A percentile compares a stretch with the other conserved stretches of the same genome.
Conservation (phyloP, 2,888 invertebrate genomes). For the Drosophila paranaensis region DNA sequence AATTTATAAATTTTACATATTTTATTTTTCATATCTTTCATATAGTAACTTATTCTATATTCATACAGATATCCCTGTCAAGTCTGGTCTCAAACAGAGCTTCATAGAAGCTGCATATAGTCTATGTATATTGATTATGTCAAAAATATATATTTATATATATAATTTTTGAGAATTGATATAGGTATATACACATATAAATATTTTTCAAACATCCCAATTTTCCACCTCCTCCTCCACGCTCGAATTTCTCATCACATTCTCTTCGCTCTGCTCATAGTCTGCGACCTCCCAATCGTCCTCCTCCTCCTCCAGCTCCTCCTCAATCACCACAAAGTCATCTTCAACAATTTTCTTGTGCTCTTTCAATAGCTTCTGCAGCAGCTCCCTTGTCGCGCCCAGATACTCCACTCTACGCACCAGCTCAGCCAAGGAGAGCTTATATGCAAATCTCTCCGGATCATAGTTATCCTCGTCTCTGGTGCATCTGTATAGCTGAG, state of each 20-base stretch:
- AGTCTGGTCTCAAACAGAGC: neutral
- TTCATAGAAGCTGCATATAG: neutral
- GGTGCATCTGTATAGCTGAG: conserved; percentile 80
- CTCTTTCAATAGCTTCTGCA: conserved; percentile 39
- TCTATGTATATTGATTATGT: no score
- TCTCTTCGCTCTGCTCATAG: neutral
- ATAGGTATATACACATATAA: neutral
- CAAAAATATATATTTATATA: neutral
- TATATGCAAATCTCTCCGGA: conserved; percentile 70
- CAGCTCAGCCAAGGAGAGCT: conserved; percentile 70
- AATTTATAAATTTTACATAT: neutral
- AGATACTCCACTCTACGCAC: conserved; percentile 34
- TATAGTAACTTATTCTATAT: neutral
- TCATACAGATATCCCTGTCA: neutral
- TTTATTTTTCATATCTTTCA: neutral
- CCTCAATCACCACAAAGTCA: conserved; percentile 49
- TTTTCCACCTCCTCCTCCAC: conserved; percentile 20
- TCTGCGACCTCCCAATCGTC: neutral
- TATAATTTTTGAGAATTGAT: neutral
- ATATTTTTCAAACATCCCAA: conserved; percentile 49
- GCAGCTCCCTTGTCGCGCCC: conserved; percentile 46
- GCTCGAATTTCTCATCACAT: no score
- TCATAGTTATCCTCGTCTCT: conserved; percentile 83
- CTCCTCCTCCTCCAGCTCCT: conserved; percentile 14
- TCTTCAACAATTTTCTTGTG: conserved; percentile 38